Evolutionary conservation across 2,113 vertebrate genomes (phyloP).

Genomic region (Ammodytes dubius): DNA sequence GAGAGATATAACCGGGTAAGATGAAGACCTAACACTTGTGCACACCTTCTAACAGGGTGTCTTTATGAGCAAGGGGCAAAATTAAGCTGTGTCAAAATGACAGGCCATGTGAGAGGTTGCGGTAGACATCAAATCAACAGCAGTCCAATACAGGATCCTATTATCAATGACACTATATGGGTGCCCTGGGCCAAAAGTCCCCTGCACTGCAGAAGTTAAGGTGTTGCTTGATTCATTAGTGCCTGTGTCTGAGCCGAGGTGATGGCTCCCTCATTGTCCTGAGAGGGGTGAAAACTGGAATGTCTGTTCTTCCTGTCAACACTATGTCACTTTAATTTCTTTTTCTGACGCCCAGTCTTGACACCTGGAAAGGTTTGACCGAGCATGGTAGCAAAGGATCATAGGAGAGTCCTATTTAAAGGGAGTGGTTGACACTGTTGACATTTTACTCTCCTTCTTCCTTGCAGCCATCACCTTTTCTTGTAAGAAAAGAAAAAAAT

Average conservation of each 20-base stretch:
- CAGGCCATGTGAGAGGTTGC: conserved; percentile 89
- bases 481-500: conserved; percentile 72
- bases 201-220: conserved; percentile 91
- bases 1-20: conserved; percentile 69
- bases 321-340: conserved; percentile 92
- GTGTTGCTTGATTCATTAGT: conserved; percentile 97
- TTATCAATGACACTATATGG: conserved; percentile 92
- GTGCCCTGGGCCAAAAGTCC: conserved; percentile 89
- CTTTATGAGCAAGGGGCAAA: conserved; percentile 89
- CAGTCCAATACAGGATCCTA: conserved; percentile 87
- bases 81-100: conserved; percentile 94
- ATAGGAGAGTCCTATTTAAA: conserved; percentile 86
- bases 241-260: conserved; percentile 89
- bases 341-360: conserved; percentile 86
- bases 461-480: conserved; percentile 64
- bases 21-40: conserved; percentile 84
- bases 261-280: conserved; percentile 91
- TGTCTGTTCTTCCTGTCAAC: conserved; percentile 91
- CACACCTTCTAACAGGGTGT: conserved; percentile 89
- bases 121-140: conserved; percentile 86
- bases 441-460: conserved; percentile 83
- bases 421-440: conserved; percentile 88
- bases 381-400: conserved; percentile 81
- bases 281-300: conserved; percentile 87
- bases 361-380: conserved; percentile 86